Evolutionary conservation across 2,797 vertebrate genomes (phyloP), one percentile per base, ranked within the genome.

Genomic region (Anguilla marmorata): DNA sequence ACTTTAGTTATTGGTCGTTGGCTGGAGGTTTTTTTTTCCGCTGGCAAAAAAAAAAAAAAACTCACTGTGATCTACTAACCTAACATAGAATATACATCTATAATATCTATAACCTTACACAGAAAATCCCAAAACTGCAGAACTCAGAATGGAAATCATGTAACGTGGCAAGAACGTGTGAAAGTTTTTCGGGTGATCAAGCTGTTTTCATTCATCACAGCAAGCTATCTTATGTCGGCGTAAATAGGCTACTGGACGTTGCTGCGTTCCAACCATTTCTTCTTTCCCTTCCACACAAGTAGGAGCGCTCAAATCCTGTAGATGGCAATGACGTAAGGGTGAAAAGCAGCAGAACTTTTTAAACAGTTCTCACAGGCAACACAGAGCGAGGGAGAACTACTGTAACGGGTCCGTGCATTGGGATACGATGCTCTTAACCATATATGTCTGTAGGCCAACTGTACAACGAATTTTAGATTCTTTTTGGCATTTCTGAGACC

Each of bases 291-390:
- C 72, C 30, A 30, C 21, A 14, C 37, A 60, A 79, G 63, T 14
- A 69, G 87, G 33, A 48, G 69, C 52, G 54, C 54, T n/a, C 48
- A 72, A 76, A 48, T 54, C 21, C 84, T 54, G 87, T 84, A 80
- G 84, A 63, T 60, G 69, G 37, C 33, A 37, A 52, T 88, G 87
- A 88, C 87, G 87, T 88, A 50, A 88, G 52, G 84, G 54, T 24
- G 56, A 69, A 56, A 69, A 16, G 52, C 54, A 86, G 52, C 6
- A 72, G 21, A 48, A 79, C 87, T 88, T 88, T 88, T 86, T 63
- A 69, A 84, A 66, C 86, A 45, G 86, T 60, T 58, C 76, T 66
- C 37, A 30, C 54, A n/a, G 56, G 33, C 27, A 1, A 12, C 41
- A 56, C 76, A 24, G 74, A 82, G 54, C 27, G 30, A n/a, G 41